These are phyloP conservation scores for Carettochelys insculpta DNA, from an alignment of 2,113 vertebrate genomes.

Conservation along the genomic window DNA sequence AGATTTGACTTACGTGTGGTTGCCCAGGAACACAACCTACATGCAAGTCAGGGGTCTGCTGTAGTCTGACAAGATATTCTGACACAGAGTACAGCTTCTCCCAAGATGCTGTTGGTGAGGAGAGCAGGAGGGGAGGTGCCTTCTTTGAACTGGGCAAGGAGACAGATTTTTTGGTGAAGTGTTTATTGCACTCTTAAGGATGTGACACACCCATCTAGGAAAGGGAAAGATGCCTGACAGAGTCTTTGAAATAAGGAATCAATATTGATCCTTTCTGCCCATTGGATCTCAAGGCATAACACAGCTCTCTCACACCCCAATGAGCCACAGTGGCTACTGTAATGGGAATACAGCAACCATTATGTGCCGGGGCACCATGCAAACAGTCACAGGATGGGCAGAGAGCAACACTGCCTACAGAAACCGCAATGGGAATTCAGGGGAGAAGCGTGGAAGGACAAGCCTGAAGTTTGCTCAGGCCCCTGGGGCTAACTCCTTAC, in stretches of 20 bases:
- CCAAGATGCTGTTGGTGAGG: neutral
- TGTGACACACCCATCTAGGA: no score
- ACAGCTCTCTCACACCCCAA: neutral
- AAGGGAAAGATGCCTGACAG: no score
- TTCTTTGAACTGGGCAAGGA: neutral
- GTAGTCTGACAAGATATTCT: neutral
- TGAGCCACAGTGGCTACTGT: accelerated
- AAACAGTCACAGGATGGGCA: neutral
- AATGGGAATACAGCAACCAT: neutral
- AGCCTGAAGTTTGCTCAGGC: neutral
- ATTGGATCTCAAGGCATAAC: neutral
- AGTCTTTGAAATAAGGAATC: neutral
- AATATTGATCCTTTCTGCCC: neutral
- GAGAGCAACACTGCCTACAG: neutral
- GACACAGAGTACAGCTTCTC: neutral
- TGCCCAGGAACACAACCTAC: no score
- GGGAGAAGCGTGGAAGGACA: neutral
- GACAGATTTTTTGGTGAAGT: neutral
- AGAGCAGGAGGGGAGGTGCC: neutral
- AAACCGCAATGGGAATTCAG: neutral
- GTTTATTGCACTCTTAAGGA: no score
- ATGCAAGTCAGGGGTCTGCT: no score
- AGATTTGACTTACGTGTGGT: no score
- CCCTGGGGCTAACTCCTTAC: neutral
- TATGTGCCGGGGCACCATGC: neutral